These are phyloP conservation scores for Drosophila picticornis DNA, from an alignment of 2,888 invertebrate genomes.

Conservation along the genomic window DNA sequence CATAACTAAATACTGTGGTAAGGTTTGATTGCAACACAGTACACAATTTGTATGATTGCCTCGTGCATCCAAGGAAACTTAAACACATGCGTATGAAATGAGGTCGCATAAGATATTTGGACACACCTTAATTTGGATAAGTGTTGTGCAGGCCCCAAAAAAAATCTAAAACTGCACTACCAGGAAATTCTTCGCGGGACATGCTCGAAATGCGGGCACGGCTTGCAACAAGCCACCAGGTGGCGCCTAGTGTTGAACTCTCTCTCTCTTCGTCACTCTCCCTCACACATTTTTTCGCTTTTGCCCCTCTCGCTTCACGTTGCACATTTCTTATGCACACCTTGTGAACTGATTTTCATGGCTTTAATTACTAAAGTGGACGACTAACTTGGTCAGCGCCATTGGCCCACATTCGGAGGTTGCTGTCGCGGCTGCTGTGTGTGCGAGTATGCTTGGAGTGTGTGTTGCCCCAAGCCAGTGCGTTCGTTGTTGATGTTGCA, in stretches of 20 bases:
- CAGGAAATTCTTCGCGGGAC: slow-evolving; percentile 42
- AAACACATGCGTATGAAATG: background rate
- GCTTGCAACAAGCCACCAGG: slow-evolving; percentile 51
- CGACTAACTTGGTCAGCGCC: slow-evolving; percentile 58
- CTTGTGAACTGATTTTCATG: slow-evolving; percentile 71
- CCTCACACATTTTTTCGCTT: background rate
- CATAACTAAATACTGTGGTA: slow-evolving; percentile 12
- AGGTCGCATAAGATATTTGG: slow-evolving; percentile 19
- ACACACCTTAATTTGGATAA: slow-evolving; percentile 41
- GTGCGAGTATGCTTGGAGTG: slow-evolving; percentile 5
- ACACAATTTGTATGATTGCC: background rate
- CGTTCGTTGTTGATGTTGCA: slow-evolving; percentile 34
- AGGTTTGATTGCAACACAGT: background rate
- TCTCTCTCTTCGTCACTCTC: slow-evolving; percentile 12
- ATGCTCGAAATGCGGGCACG: slow-evolving; percentile 27
- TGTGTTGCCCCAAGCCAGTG: slow-evolving; percentile 35
- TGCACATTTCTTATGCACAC: slow-evolving; percentile 46
- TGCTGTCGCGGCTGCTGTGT: slow-evolving; percentile 14
- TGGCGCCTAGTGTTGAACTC: slow-evolving; percentile 48
- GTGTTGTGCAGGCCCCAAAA: background rate
- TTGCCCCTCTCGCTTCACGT: background rate
- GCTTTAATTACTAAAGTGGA: slow-evolving; percentile 67
- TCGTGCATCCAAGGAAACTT: slow-evolving; percentile 11
- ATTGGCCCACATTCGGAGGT: slow-evolving; percentile 61
- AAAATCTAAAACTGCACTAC: slow-evolving; percentile 19